Base-by-base conservation (phyloP, 2,888 invertebrate species). In the Apotomis betuletana region DNA sequence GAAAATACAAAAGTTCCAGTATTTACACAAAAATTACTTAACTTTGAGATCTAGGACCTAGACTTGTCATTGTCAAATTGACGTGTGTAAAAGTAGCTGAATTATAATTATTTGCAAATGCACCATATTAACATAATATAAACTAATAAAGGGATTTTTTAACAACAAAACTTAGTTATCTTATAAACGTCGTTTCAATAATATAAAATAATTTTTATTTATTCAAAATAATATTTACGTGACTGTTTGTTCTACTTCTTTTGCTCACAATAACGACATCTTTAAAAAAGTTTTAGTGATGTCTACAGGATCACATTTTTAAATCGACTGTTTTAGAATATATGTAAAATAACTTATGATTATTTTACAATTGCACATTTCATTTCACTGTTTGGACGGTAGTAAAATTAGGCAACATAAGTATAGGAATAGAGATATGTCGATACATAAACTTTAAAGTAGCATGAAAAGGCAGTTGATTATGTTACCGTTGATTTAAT, bases 1-100 rank as follows among this genome's bases (percentile, higher is more conserved):
- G 76, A 76, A 78, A 74, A 75, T 74, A 74, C 62, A 67, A 75
- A 77, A 70, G 70, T 72, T 71, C 61, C 67, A 65, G 74, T 75
- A 72, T 76, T 74, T 72, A 72, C 72, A 74, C 57, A 74, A 74
- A 75, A 75, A 73, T 61, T 72, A 68, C 69, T 72, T 69, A 80
- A 78, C 77, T 75, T 74, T 64, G 60, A 74, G 75, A 70, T 74
- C 74, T 67, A 5, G 6, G 5, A 6, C 41, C 5, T 6, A 6
- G 70, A 71, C 75, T 73, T 74, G 6, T 9, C 5, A 67, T 70
- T 74, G n/a, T 73, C 5, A 12, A 49, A 74, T 70, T 74, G 61
- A 67, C 36, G 52, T 51, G 62, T 52, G 15, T n/a, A 38, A 5
- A 9, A 6, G 5, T 10, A 15, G 4, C 4, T 27, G 27, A 27